Percentiles rank a stretch among this genome's conserved stretches.
phyloP scores from a whole-genome alignment of 2,888 invertebrate genomes.

The Chromoteleia sp. region DNA sequence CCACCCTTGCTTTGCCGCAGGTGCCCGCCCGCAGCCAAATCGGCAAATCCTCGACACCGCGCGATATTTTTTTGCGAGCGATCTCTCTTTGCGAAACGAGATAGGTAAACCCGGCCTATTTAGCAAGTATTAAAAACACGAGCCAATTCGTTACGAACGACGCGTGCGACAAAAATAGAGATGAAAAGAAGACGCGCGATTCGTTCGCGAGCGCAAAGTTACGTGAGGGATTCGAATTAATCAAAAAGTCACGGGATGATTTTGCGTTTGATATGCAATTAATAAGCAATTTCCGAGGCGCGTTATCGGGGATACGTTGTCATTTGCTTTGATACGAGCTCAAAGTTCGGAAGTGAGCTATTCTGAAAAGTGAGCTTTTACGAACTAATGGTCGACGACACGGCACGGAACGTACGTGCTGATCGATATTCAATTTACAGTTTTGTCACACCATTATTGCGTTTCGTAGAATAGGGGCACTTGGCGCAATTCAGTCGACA shows the following conservation, averaged over 20 bases:
- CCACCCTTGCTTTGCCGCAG: conserved; percentile 49
- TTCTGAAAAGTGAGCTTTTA: conserved; percentile 66
- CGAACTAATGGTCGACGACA: conserved; percentile 76
- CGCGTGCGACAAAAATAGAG: conserved; percentile 13
- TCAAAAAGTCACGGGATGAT: conserved; percentile 43
- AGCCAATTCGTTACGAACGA: conserved; percentile 33
- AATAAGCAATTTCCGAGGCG: conserved; percentile 53
- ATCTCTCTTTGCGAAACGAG: conserved; percentile 29
- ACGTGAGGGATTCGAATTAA: conserved; percentile 32
- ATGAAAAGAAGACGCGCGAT: conserved; percentile 9
- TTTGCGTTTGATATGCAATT: conserved; percentile 50
- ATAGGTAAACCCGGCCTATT: conserved; percentile 35
- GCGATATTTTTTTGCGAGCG: conserved; percentile 24
- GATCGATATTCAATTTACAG: conserved; percentile 84
- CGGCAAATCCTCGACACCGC: conserved; percentile 55
- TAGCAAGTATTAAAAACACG: conserved; percentile 28
- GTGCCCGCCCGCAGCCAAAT: conserved; percentile 44
- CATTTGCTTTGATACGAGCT: conserved; percentile 60
- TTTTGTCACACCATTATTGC: conserved; percentile 80
- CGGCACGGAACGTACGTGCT: conserved; percentile 73
- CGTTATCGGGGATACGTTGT: conserved; percentile 51
- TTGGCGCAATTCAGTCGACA: conserved; percentile 58
- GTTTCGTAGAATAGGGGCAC: conserved; percentile 75
- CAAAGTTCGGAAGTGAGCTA: conserved; percentile 62
- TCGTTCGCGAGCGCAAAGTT: conserved; percentile 5